Conservation (phyloP, 2,113 vertebrate genomes). For the Oryzias javanicus region DNA sequence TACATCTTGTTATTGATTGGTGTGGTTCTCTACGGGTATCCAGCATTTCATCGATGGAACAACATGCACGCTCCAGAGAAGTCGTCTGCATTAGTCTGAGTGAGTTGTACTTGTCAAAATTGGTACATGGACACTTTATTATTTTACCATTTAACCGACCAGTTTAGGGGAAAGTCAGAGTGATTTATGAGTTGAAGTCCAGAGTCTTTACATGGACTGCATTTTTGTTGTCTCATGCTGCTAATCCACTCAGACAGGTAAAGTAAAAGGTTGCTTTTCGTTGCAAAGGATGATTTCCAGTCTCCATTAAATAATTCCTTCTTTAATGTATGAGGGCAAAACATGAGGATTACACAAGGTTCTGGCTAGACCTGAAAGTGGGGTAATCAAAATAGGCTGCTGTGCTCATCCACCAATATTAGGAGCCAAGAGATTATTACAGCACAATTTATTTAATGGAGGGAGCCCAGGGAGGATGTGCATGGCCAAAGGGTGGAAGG, state of each 20-base stretch:
- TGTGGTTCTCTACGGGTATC: constrained; percentile 56
- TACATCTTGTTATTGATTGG: constrained; percentile 69
- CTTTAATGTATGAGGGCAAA: constrained; percentile 73
- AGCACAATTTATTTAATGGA: constrained; percentile 84
- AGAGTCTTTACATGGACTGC: neutral
- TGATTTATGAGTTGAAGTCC: neutral
- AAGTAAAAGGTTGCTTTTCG: constrained; percentile 16
- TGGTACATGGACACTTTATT: constrained; percentile 5
- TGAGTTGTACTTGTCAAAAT: constrained; percentile 28
- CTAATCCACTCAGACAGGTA: constrained; percentile 27
- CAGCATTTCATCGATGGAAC: constrained; percentile 29
- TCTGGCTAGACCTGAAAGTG: constrained; percentile 72
- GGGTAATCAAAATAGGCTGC: constrained; percentile 78
- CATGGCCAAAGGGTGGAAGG: constrained; percentile 56
- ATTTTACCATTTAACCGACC: neutral
- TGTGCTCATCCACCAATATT: constrained; percentile 73
- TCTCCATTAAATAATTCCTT: constrained; percentile 61
- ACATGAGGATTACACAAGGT: constrained; percentile 71
- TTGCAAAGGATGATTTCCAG: constrained; percentile 37
- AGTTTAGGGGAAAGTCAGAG: neutral
- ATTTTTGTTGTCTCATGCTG: neutral
- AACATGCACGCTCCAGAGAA: constrained; percentile 13
- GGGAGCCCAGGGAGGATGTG: constrained; percentile 64
- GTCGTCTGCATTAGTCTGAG: constrained; percentile 7
- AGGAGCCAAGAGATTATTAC: constrained; percentile 80